Evolutionary conservation across 2,888 invertebrate genomes (phyloP).

Genomic region (Eupithecia centaureata): DNA sequence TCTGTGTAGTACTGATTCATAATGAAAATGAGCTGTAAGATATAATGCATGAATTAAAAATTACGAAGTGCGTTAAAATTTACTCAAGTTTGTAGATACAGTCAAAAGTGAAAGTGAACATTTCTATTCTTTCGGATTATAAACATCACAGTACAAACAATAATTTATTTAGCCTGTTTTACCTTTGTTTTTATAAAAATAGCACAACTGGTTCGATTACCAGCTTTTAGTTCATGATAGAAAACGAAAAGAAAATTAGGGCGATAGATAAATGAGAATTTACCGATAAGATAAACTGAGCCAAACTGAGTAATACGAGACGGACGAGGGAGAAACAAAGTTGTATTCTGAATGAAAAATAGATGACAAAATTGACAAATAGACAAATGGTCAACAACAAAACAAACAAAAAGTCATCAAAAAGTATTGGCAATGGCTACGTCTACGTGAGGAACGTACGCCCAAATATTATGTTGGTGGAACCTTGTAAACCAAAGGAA

Average conservation of each 20-base stretch:
- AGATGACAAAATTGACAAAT: no score
- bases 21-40: slow-evolving; percentile 12
- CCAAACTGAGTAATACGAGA: no score
- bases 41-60: slow-evolving; percentile 4
- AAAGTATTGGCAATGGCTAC: no score
- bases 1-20: slow-evolving; percentile 78
- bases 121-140: neutral
- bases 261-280: slow-evolving; percentile 1
- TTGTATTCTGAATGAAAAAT: no score
- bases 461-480: no score
- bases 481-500: no score
- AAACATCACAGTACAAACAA: neutral
- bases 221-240: neutral
- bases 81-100: neutral
- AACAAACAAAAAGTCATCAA: no score
- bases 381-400: no score
- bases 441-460: no score
- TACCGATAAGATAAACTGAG: neutral
- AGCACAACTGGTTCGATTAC: neutral
- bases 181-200: neutral
- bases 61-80: neutral
- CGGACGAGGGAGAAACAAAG: no score
- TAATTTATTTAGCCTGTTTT: neutral
- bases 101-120: neutral
- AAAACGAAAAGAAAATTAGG: neutral